Conservation (phyloP, 2,113 vertebrate genomes). For the Morphnarchus princeps region DNA sequence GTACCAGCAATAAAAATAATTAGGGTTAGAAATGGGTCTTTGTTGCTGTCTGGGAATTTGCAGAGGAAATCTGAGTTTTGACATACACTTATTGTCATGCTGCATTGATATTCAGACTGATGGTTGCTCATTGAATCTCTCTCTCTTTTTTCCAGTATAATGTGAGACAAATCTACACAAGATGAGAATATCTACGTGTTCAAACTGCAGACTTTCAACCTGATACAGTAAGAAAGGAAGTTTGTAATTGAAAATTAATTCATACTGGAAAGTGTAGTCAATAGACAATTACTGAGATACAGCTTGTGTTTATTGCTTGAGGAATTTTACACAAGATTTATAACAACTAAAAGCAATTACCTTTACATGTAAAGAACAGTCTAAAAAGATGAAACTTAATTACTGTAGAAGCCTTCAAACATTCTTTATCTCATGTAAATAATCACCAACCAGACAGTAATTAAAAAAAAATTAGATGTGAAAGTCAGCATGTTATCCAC, state of each 20-base stretch:
- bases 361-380: constrained; percentile 48
- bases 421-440: constrained; percentile 55
- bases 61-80: constrained; percentile 21
- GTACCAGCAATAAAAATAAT: constrained; percentile 23
- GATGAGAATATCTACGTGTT: constrained; percentile 27
- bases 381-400: constrained; percentile 58
- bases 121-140: neutral
- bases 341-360: constrained; percentile 61
- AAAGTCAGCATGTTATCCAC: neutral
- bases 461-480: neutral
- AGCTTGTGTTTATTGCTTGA: constrained; percentile 61
- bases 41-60: neutral
- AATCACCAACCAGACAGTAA: constrained; percentile 33
- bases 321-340: constrained; percentile 58
- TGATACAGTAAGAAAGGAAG: constrained; percentile 28
- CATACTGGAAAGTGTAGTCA: constrained; percentile 57
- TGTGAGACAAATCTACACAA: constrained; percentile 31
- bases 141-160: neutral
- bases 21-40: neutral
- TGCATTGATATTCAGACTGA: constrained; percentile 43
- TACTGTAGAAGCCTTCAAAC: constrained; percentile 43
- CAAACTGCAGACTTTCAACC: constrained; percentile 34
- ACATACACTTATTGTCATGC: neutral
- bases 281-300: constrained; percentile 69
- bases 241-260: constrained; percentile 70